Percentiles rank a stretch among this genome's conserved stretches.
phyloP scores from a whole-genome alignment of 2,113 vertebrate species.

The Mesoclemmys tuberculata region DNA sequence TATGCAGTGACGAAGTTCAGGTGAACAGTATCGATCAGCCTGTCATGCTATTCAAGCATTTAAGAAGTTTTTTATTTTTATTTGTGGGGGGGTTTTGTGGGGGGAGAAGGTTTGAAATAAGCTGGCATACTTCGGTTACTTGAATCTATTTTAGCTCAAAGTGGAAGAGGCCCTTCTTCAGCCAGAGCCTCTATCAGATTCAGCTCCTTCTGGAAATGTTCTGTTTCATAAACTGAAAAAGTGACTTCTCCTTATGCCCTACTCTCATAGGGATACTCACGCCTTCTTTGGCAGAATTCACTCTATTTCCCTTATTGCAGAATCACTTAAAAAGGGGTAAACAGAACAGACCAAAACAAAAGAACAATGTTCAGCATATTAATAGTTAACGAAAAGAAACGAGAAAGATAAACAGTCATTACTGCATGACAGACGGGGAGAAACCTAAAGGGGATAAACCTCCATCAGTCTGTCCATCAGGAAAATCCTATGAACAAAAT shows the following conservation, averaged over 20 bases:
- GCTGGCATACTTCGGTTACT: too few species aligned
- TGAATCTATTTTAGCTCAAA: background rate
- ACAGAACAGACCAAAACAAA: background rate
- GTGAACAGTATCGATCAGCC: too few species aligned
- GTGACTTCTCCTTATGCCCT: accelerated
- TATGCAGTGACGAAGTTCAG: too few species aligned
- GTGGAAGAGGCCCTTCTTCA: background rate
- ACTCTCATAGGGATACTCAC: accelerated
- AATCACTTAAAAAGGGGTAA: background rate
- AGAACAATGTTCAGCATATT: background rate
- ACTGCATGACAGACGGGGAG: background rate
- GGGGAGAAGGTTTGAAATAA: too few species aligned
- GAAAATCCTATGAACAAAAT: background rate
- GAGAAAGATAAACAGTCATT: background rate
- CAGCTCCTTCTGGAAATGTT: background rate
- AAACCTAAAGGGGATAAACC: too few species aligned
- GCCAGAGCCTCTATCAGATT: background rate
- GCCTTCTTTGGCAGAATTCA: accelerated
- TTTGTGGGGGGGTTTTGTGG: too few species aligned
- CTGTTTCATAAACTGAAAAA: background rate
- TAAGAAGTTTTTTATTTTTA: too few species aligned
- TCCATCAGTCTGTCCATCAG: background rate
- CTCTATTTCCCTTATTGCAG: background rate
- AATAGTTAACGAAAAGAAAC: background rate
- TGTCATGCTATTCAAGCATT: background rate